Evolutionary conservation across 2,113 vertebrate genomes (phyloP), one percentile per base, ranked within the genome.

Genomic region (Malurus alboscapulatus): DNA sequence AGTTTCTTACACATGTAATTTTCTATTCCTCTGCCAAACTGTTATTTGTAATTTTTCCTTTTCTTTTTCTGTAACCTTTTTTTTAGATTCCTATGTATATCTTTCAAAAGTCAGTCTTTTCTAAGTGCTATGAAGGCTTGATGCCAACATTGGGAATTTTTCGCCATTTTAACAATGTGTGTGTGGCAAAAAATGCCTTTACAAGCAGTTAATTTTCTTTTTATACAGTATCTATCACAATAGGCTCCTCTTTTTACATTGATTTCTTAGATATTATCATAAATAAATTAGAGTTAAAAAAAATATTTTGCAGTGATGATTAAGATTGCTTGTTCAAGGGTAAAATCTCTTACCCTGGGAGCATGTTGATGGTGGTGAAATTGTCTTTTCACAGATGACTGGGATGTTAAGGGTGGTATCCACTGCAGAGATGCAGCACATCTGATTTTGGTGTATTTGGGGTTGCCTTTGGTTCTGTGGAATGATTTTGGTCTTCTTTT

Each of bases 361-460:
- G 11, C 22, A 27, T 34, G 4, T 17, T 45, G 13, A 0, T 66
- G 14, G 9, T 63, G 9, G 3, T 54, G 34, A 80, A 84, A 72
- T 48, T 4, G 1, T 45, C 44, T 54, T 80, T 76, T 44, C 17
- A 13, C 45, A 36, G 26, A 22, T 36, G 18, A n/a, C 18, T 17
- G 4, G 8, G 5, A 3, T 58, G 11, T n/a, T 73, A 51, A 3
- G 4, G 14, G 8, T 7, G 6, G 2, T 63, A 54, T 36, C 25
- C 32, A 45, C 19, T 54, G 38, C 22, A 72, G 13, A 83, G 17
- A 57, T 17, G 14, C 16, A 69, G 8, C 6, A 54, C 5, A 12
- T 9, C 14, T 53, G 14, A 10, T 59, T 32, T 81, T 72, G 13
- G 3, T 45, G 10, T 68, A 18, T 68, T 63, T 69, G 32, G 9